Evolutionary conservation across 1,140 invertebrate genomes (phyloP), one percentile per base, ranked within the genome.

Genomic region (Cyrtorhinus lividipennis): DNA sequence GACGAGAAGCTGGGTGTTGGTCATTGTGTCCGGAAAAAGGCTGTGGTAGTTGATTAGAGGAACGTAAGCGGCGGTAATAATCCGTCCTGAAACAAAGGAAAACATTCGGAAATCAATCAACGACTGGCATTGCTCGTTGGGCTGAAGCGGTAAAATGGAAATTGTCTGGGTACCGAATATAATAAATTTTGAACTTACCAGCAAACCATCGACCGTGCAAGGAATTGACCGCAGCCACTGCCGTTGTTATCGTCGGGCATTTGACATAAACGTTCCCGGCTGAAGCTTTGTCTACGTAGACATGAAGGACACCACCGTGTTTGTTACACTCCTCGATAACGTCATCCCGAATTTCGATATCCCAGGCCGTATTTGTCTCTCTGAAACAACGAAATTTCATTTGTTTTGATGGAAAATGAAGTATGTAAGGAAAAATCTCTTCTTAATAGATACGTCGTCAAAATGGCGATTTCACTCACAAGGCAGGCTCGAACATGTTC

Each of bases 241-340:
- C 95, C 2, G 92, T 93, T 1, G 90, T 86, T 67, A 98, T 95
- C 1, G 90, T 92, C 1, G 95, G 93, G 78, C 95, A 98, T 74
- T 99, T 99, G 2, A 98, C 94, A 74, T 99, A 99, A 1, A 99
- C 95, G 73, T 98, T 98, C 30, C 97, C 97, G 0, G 89, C 84
- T 1, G 94, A 95, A 1, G 86, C 86, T 73, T 92, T 93, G 71
- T 99, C 97, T 2, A 99, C 94, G 73, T 92, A 98, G 2, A 98
- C 90, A 72, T 99, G 96, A 15, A 98, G 71, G 1, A 96, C 92
- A 24, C 95, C 96, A 20, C 97, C 97, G 71, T 99, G 94, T 74
- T 97, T 96, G 69, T 90, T 91, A 71, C 95, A 99, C 75, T 99
- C 96, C 71, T 98, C 94, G 64, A 99, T 91, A 0, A 99, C 95